phyloP scores from a whole-genome alignment of 2,888 invertebrate genomes.

The Tenodera sinensis region DNA sequence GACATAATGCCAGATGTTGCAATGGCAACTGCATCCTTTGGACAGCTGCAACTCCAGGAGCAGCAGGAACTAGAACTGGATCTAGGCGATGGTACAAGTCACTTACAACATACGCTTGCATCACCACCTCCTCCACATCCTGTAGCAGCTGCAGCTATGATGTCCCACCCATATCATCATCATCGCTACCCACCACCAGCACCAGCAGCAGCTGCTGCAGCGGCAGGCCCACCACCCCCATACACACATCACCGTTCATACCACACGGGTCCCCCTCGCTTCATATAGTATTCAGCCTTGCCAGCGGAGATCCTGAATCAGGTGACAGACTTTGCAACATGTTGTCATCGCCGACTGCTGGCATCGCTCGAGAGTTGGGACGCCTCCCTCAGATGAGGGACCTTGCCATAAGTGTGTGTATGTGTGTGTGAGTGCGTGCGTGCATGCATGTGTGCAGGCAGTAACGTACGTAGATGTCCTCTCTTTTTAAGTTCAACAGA shows the following conservation, averaged over 20 bases:
- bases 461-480: not conserved
- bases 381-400: not conserved
- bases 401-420: not conserved
- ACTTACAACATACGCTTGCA: constrained; percentile 23
- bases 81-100: constrained; percentile 72
- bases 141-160: not conserved
- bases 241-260: constrained; percentile 31
- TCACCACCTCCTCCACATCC: constrained; percentile 21
- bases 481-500: not conserved
- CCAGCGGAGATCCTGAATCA: not conserved
- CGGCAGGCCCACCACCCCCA: constrained; percentile 27
- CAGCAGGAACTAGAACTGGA: constrained; percentile 67
- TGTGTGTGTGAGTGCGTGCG: not conserved
- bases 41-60: constrained; percentile 58
- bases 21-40: constrained; percentile 78
- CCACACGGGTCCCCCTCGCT: constrained; percentile 38
- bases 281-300: constrained; percentile 36
- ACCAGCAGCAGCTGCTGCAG: constrained; percentile 20
- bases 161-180: not conserved
- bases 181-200: not conserved
- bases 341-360: constrained; percentile 2
- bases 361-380: constrained; percentile 14
- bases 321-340: constrained; percentile 13
- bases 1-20: constrained; percentile 91
- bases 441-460: not conserved